phyloP scores from a whole-genome alignment of 2,113 vertebrate genomes.

The Clarias gariepinus region DNA sequence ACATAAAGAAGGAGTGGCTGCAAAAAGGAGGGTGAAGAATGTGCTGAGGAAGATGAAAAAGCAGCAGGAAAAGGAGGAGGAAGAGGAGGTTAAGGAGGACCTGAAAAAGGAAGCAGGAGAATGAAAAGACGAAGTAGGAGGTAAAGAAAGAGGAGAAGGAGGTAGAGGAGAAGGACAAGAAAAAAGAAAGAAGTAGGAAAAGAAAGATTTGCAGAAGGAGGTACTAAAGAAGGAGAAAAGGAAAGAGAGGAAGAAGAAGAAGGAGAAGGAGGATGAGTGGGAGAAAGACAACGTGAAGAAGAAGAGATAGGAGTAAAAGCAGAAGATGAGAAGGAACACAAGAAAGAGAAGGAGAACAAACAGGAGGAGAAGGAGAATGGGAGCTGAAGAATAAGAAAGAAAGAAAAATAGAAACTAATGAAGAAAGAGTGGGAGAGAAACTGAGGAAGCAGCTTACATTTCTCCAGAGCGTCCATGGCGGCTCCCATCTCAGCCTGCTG shows the following conservation, averaged over 20 bases:
- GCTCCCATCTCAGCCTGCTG: slow-evolving; percentile 99
- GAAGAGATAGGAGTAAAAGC: background rate
- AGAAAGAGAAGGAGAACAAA: background rate
- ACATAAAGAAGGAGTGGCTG: background rate
- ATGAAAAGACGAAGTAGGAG: too few species aligned
- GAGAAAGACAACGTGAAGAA: background rate
- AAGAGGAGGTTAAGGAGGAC: too few species aligned
- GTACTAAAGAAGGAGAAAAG: background rate
- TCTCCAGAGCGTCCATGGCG: slow-evolving; percentile 97
- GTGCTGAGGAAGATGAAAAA: too few species aligned
- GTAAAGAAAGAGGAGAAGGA: too few species aligned
- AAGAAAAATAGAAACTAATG: background rate
- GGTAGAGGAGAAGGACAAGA: background rate
- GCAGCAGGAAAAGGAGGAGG: too few species aligned
- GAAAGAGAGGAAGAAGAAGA: background rate
- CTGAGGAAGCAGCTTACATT: slow-evolving; percentile 83
- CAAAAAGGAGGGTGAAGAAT: background rate
- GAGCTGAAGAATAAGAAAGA: background rate
- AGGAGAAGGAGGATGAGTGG: background rate
- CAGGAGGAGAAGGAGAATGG: background rate
- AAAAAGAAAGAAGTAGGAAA: background rate
- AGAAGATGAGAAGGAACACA: background rate
- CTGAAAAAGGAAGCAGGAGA: too few species aligned
- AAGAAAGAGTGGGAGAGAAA: slow-evolving; percentile 4
- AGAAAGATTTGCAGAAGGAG: background rate